Evolutionary conservation across 30 jellyfish, hydroid and myxozoan genomes (phyloP).

Genomic region (Nemopilema nomurai): DNA sequence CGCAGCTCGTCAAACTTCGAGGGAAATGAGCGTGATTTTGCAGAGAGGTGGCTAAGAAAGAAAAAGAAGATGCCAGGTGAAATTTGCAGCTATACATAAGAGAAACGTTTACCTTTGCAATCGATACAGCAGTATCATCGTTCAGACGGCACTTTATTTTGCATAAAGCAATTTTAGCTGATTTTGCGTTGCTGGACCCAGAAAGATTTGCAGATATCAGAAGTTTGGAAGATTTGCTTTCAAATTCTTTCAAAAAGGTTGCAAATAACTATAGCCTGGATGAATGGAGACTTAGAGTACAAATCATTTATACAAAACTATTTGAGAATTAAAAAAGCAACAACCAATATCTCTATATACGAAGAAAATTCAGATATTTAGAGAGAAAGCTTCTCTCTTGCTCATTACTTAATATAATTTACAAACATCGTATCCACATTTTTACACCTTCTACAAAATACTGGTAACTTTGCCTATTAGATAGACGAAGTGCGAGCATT

Average conservation of each 20-base stretch:
- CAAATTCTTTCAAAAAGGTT: constrained; percentile 17
- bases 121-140: constrained; percentile 57
- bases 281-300: constrained; percentile 15
- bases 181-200: constrained; percentile 58
- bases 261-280: constrained; percentile 56
- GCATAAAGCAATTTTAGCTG: constrained; percentile 28
- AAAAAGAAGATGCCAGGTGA: constrained; percentile 35
- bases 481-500: constrained; percentile 31
- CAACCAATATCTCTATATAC: too few species aligned
- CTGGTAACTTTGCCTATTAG: constrained; percentile 24
- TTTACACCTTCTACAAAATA: constrained; percentile 30
- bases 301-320: constrained; percentile 39
- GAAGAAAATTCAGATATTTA: too few species aligned
- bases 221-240: neutral
- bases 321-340: too few species aligned
- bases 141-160: constrained; percentile 41
- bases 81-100: constrained; percentile 23
- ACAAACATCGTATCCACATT: constrained; percentile 56
- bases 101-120: constrained; percentile 52
- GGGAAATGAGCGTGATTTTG: constrained; percentile 30
- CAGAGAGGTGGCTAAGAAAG: constrained; percentile 11
- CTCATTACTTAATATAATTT: constrained; percentile 18
- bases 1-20: constrained; percentile 32
- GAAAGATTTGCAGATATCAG: constrained; percentile 41
- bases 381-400: constrained; percentile 30